Base-by-base conservation (phyloP, 2,113 vertebrate genomes). In the Lophura nycthemera region DNA sequence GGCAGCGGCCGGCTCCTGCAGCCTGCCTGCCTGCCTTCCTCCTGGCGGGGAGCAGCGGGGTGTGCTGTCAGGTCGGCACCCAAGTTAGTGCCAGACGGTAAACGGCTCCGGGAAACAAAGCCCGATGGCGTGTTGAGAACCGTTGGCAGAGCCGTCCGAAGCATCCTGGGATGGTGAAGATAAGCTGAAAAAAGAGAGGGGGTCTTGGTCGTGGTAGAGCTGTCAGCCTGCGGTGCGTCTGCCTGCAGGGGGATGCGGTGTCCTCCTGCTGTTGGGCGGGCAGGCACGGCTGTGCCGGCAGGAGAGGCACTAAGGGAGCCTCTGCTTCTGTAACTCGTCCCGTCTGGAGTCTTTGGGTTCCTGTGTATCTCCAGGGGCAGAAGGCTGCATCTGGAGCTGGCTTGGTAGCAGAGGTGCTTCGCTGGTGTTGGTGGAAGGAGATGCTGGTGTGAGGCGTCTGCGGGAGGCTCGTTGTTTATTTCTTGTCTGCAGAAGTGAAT, bases 211-310 rank as follows among this genome's bases (percentile, higher is more conserved):
- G 38, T 82, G 71, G 70, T 12, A 14, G 56, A 82, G 42, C 66
- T 93, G 92, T 90, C 88, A 91, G 91, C 24, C 91, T 20, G 88
- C 85, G 82, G 83, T 82, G 91, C 83, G 91, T 94, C 91, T 72
- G 93, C 91, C 76, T 80, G 80, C 93, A 27, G 92, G 79, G 54
- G 54, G 54, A 18, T 17, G 22, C 30, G 29, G 54, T 57, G 54
- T 57, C 54, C 29, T 57, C 54, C 54, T 11, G 17, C 27, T 11
- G 30, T 19, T 19, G 54, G 30, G 54, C 52, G 16, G 25, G 52
- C 78, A 48, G 45, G 5, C 4, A 1, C 3, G 34, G 54, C 47
- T 22, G 4, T 48, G 32, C 5, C 0, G 21, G 42, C 17, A 59
- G 72, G 48, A 54, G 42, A 83, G 57, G n/a, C 77, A 5, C 22